A percentile compares a stretch with the other conserved stretches of the same genome.
phyloP scores from a whole-genome alignment of 1,140 invertebrate species.

The Meteorus sp. region DNA sequence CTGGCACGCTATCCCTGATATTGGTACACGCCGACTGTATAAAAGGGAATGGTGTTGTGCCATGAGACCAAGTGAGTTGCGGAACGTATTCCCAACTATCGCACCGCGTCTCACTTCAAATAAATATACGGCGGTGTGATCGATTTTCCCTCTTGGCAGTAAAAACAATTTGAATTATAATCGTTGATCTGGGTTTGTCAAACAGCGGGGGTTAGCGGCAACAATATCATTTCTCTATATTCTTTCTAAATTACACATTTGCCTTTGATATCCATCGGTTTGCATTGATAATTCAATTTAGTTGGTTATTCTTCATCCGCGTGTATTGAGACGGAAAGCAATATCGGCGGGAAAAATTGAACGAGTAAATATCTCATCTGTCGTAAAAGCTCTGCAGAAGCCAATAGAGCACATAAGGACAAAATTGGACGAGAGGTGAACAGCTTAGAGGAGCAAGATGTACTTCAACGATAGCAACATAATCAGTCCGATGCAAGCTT shows the following conservation, averaged over 20 bases:
- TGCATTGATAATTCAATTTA: too few relatives aligned
- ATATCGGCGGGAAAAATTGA: too few relatives aligned
- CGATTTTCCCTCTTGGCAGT: conserved; percentile 23
- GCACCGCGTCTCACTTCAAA: conserved; percentile 56
- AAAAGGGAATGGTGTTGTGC: conserved; percentile 45
- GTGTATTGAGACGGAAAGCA: too few relatives aligned
- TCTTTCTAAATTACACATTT: too few relatives aligned
- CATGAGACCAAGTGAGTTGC: conserved; percentile 52
- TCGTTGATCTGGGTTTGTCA: too few relatives aligned
- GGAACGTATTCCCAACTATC: conserved; percentile 45
- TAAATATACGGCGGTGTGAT: conserved; percentile 19
- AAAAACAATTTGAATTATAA: conserved; percentile 10
- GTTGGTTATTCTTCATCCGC: too few relatives aligned
- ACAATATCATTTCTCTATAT: too few relatives aligned
- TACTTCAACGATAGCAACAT: conserved; percentile 46
- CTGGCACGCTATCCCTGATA: conserved; percentile 50
- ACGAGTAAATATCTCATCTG: too few relatives aligned
- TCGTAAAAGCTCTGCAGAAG: conserved; percentile 12
- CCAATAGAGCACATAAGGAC: conserved; percentile 16
- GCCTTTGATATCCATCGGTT: too few relatives aligned
- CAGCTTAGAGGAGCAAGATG: conserved; percentile 36
- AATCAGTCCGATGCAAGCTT: conserved; percentile 46
- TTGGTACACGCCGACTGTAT: conserved; percentile 37
- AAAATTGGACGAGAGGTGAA: conserved; percentile 8
- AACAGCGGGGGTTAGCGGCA: too few relatives aligned